Base-by-base conservation (phyloP, 1,140 invertebrate species). In the Belonocnema kinseyi region DNA sequence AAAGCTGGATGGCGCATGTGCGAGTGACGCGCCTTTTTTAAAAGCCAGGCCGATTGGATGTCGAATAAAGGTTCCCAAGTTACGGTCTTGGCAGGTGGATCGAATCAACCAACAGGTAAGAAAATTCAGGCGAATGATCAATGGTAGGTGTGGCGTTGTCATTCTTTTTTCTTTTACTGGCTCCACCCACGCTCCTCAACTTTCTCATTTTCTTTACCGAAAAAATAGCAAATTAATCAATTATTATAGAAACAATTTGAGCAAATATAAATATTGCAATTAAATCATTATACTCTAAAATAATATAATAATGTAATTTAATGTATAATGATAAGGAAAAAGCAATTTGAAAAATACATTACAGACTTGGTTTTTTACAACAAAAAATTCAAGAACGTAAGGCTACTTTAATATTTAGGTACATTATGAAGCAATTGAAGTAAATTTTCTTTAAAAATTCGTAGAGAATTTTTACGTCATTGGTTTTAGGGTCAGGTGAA, bases 151-250 rank as follows among this genome's bases (percentile, higher is more conserved):
- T 82, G 82, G 75, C 82, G 19, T 70, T 77, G 50, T 46, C 72
- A 66, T 81, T 54, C 74, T 74, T 33, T 21, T 26, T 17, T 76
- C 14, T 75, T 52, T 12, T 72, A 17, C 53, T 81, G 76, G 79
- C 85, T 83, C 85, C 85, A 78, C 85, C 85, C 77, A 86, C 61
- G 14, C 33, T 40, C 84, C 83, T 40, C 6, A 5, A 16, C 26
- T 66, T 66, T 66, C n/a, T n/a, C 10, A 66, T 33, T 84, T 79
- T 83, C 80, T 50, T 40, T n/a, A 77, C 19, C 56, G 58, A 56
- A 66, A 72, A 26, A 52, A 70, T 72, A 74, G 26, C 40, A 50
- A 72, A 16, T 72, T 66, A 16, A 66, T 66, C 58, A 40, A 11
- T 33, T 14, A 10, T 33, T 14, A 61, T 61, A 33, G 21, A 17